Evolutionary conservation across 2,113 vertebrate species (phyloP).

Genomic region (Aythya baeri): DNA sequence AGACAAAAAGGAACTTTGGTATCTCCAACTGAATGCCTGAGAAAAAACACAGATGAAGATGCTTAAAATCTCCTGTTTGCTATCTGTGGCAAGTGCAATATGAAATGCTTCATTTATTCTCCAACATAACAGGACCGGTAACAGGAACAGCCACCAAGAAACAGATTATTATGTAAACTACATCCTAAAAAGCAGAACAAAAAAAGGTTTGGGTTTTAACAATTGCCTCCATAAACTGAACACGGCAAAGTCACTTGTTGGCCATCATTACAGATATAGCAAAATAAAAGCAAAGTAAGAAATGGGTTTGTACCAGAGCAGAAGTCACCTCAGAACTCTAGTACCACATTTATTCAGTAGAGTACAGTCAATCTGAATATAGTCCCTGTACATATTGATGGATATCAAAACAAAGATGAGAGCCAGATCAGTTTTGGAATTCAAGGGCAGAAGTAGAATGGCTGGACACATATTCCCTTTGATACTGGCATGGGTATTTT

Average conservation of each 20-base stretch:
- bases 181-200: not conserved
- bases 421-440: not conserved
- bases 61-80: not conserved
- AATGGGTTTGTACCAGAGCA: not conserved
- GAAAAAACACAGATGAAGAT: slow-evolving; percentile 23
- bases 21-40: slow-evolving; percentile 94
- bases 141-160: fast-evolving
- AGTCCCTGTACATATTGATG: not conserved
- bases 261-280: not conserved
- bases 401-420: not conserved
- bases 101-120: not conserved
- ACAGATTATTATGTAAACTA: not conserved
- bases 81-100: not conserved
- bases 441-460: not conserved
- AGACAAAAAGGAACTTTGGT: slow-evolving; percentile 99
- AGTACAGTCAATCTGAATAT: not conserved
- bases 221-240: not conserved
- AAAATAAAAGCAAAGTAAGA: not conserved
- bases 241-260: not conserved
- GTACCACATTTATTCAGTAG: not conserved
- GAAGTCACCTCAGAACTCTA: not conserved
- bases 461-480: not conserved
- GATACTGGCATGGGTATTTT: not conserved
- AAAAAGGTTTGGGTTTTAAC: not conserved
- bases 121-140: not conserved